A percentile compares a stretch with the other conserved stretches of the same genome.
Conservation (phyloP, 2,888 invertebrate species). For the Campaea margaritaria region DNA sequence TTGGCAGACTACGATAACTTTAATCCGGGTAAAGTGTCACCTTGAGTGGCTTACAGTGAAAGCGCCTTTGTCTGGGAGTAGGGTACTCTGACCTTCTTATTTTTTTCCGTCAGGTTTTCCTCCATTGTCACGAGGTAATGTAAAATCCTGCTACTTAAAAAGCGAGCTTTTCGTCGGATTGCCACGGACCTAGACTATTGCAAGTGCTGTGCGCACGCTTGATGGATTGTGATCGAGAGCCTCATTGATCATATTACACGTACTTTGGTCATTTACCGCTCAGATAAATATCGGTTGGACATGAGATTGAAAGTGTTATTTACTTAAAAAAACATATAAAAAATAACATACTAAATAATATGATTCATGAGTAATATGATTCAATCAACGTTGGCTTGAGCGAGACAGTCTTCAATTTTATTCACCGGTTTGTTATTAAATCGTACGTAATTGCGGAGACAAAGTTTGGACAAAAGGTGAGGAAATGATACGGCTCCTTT, state of each 20-base stretch:
- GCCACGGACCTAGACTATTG: constrained; percentile 63
- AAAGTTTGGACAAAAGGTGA: constrained; percentile 69
- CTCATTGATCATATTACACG: constrained; percentile 77
- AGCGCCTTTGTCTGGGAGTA: constrained; percentile 79
- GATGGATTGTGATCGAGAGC: constrained; percentile 80
- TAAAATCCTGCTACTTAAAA: constrained; percentile 72
- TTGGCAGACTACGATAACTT: constrained; percentile 82
- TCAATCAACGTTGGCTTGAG: not conserved
- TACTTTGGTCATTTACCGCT: constrained; percentile 72
- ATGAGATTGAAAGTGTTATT: constrained; percentile 51
- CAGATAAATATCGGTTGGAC: constrained; percentile 62
- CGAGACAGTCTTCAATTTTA: constrained; percentile 19
- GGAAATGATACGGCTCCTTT: constrained; percentile 78
- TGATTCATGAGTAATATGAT: not conserved
- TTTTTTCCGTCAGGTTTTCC: constrained; percentile 75
- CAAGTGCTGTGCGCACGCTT: constrained; percentile 55
- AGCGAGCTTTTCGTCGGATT: constrained; percentile 64
- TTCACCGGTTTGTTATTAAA: constrained; percentile 43
- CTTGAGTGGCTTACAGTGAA: constrained; percentile 81
- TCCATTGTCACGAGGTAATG: constrained; percentile 73
- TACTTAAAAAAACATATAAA: no score
- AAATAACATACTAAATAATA: no score
- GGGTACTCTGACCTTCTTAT: constrained; percentile 76
- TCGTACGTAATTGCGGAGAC: constrained; percentile 52
- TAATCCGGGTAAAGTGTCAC: constrained; percentile 84